Evolutionary conservation across 2,113 vertebrate genomes (phyloP).

Genomic region (Onychorhynchus coronatus): DNA sequence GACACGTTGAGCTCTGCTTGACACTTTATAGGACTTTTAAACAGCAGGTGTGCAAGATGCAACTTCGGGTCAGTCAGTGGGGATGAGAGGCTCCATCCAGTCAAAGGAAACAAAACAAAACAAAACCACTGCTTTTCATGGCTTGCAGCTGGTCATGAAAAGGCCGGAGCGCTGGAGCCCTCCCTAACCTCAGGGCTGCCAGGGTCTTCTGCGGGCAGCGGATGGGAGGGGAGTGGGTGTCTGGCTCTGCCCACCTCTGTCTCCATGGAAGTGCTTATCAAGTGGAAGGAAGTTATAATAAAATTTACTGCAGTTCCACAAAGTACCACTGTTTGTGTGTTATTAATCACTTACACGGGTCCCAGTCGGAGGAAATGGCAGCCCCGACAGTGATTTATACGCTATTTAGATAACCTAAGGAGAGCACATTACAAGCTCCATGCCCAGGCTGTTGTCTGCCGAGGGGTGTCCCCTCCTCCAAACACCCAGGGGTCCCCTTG

Average conservation of each 20-base stretch:
- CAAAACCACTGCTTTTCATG: neutral
- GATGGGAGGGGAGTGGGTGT: neutral
- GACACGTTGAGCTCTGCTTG: neutral
- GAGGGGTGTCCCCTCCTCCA: neutral
- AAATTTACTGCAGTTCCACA: neutral
- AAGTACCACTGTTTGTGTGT: neutral
- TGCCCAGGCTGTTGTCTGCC: neutral
- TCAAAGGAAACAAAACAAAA: neutral
- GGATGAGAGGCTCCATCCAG: slow-evolving; percentile 39
- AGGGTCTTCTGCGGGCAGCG: neutral
- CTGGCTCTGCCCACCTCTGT: neutral
- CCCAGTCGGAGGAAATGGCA: slow-evolving; percentile 8
- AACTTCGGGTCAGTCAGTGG: slow-evolving; percentile 3
- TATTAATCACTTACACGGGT: neutral
- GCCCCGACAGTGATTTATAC: neutral
- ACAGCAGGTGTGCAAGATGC: slow-evolving; percentile 61
- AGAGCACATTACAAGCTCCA: neutral
- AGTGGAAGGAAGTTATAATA: slow-evolving; percentile 44
- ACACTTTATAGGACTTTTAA: slow-evolving; percentile 50
- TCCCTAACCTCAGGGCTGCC: neutral
- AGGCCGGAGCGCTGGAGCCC: neutral
- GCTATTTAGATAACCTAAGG: slow-evolving; percentile 42
- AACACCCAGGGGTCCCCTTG: neutral
- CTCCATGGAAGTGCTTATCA: slow-evolving; percentile 21
- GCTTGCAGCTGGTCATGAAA: slow-evolving; percentile 36